Evolutionary conservation across 2,888 invertebrate genomes (phyloP).

Genomic region (Acanthoscelides obtectus): DNA sequence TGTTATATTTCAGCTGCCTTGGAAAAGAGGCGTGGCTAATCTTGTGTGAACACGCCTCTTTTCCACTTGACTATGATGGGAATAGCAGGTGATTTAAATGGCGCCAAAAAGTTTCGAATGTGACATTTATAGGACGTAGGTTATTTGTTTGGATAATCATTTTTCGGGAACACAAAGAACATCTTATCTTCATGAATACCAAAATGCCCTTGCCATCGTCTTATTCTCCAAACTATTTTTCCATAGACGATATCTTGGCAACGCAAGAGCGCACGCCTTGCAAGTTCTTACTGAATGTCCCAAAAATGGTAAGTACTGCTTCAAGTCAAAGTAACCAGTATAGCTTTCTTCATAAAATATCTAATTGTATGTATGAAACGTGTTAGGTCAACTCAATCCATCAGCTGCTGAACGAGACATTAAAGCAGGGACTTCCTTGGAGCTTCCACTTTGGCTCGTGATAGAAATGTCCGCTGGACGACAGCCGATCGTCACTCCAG

Average conservation of each 20-base stretch:
- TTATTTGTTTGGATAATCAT: no score
- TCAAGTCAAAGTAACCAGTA: neutral
- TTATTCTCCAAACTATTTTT: conserved; percentile 64
- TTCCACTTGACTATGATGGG: no score
- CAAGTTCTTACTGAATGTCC: conserved; percentile 63
- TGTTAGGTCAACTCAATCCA: conserved; percentile 74
- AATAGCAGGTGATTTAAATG: no score
- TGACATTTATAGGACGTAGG: no score
- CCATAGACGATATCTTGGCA: conserved; percentile 80
- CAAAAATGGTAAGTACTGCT: conserved; percentile 53
- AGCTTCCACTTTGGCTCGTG: conserved; percentile 85
- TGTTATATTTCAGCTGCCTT: no score
- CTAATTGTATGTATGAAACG: neutral
- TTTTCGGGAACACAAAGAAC: no score
- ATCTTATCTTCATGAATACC: conserved; percentile 49
- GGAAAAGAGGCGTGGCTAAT: no score
- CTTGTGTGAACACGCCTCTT: no score
- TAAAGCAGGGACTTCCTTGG: conserved; percentile 68
- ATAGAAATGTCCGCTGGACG: conserved; percentile 57
- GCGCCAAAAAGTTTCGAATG: no score
- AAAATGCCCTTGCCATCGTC: conserved; percentile 20
- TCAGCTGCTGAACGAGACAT: conserved; percentile 70
- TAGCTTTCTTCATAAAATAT: no score
- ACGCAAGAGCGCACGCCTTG: conserved; percentile 83
- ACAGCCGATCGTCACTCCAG: conserved; percentile 59